Evolutionary conservation across 2,888 invertebrate genomes (phyloP).

Genomic region (Diloba caeruleocephala): DNA sequence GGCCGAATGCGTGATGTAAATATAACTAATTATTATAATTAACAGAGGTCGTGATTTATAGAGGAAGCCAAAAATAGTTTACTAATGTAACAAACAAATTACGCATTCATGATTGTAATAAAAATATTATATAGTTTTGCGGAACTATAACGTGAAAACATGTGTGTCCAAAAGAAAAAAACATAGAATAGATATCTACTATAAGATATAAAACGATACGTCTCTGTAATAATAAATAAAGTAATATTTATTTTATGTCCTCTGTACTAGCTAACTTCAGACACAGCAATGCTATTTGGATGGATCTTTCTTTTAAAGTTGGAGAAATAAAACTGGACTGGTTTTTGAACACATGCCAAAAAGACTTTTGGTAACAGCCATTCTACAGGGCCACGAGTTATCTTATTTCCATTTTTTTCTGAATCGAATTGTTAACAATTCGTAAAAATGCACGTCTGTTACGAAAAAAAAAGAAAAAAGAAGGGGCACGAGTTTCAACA

Average conservation of each 20-base stretch:
- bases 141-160: neutral
- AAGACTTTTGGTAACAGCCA: conserved; percentile 58
- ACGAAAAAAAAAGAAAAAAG: too few species aligned
- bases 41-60: conserved; percentile 27
- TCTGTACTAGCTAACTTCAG: conserved; percentile 45
- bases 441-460: too few species aligned
- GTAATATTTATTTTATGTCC: conserved; percentile 41
- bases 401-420: too few species aligned
- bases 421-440: too few species aligned
- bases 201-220: conserved; percentile 21
- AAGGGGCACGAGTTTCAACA: conserved; percentile 52
- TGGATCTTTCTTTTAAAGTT: conserved; percentile 57
- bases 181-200: conserved; percentile 4
- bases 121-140: conserved; percentile 15
- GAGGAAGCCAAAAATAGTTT: conserved; percentile 16
- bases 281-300: conserved; percentile 54
- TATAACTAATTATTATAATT: conserved; percentile 25
- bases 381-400: conserved; percentile 50
- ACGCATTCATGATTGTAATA: conserved; percentile 10
- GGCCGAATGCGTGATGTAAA: conserved; percentile 62
- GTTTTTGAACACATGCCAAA: conserved; percentile 70
- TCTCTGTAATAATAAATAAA: conserved; percentile 32
- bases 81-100: conserved; percentile 20
- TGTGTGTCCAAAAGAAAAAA: conserved; percentile 10
- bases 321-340: conserved; percentile 55